These are phyloP conservation scores for Chaetodon trifascialis DNA, from an alignment of 2,113 vertebrate genomes.

Conservation along the genomic window DNA sequence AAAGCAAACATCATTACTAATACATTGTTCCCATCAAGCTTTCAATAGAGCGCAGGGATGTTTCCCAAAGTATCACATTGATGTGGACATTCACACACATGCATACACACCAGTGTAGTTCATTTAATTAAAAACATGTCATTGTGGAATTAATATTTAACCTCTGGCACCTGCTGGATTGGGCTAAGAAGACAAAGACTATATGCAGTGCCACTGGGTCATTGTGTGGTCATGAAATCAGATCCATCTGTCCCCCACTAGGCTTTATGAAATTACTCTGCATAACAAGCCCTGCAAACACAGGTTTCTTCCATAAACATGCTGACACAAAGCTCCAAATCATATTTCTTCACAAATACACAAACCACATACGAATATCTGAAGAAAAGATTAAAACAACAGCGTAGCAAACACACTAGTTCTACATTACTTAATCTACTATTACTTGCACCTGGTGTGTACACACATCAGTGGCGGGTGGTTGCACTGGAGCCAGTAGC, in stretches of 20 bases:
- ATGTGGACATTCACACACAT: constrained; percentile 74
- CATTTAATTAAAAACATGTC: constrained; percentile 85
- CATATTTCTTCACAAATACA: constrained; percentile 1
- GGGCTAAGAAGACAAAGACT: constrained; percentile 68
- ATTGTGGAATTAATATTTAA: constrained; percentile 87
- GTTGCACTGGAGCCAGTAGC: constrained; percentile 42
- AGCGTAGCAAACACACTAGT: constrained; percentile 4
- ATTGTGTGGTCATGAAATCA: constrained; percentile 81
- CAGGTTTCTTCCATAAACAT: constrained; percentile 17
- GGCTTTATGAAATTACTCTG: constrained; percentile 68
- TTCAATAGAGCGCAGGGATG: constrained; percentile 75
- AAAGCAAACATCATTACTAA: constrained; percentile 86
- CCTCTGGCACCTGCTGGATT: constrained; percentile 80
- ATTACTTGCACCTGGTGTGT: constrained; percentile 46
- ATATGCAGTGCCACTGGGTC: constrained; percentile 61
- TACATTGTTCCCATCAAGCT: constrained; percentile 77
- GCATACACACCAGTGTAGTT: constrained; percentile 64
- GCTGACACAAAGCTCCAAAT: background rate
- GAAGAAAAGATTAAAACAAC: constrained; percentile 12
- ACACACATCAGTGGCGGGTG: constrained; percentile 20
- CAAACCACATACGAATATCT: constrained; percentile 3
- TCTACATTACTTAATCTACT: constrained; percentile 34
- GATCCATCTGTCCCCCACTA: constrained; percentile 68
- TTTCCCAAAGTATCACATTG: constrained; percentile 80
- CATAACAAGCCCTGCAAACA: constrained; percentile 37